Evolutionary conservation across 2,888 invertebrate genomes (phyloP).

Genomic region (Bimastos eiseni): DNA sequence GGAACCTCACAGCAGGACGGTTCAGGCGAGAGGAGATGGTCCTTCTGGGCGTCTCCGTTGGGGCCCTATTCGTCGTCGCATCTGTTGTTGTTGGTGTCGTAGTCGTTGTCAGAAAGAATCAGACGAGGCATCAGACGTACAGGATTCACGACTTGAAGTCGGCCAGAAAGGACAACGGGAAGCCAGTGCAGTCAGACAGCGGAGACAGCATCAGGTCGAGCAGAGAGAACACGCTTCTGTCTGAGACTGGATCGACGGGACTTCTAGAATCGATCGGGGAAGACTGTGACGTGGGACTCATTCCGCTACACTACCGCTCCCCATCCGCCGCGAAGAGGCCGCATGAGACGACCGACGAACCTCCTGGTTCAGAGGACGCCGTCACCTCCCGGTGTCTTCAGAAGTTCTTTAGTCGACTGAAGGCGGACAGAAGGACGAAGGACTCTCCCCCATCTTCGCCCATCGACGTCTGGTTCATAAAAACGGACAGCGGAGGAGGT

Average conservation of each 20-base stretch:
- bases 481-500: neutral
- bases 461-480: slow-evolving; percentile 17
- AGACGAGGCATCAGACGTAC: neutral
- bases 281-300: neutral
- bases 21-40: neutral
- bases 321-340: neutral
- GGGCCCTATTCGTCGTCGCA: neutral
- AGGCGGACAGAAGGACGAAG: neutral
- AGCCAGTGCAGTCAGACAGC: neutral
- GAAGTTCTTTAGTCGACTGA: slow-evolving; percentile 13
- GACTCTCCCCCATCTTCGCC: neutral
- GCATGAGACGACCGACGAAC: neutral
- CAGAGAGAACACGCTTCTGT: neutral
- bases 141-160: neutral
- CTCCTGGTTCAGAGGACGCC: neutral
- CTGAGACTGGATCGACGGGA: neutral
- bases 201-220: neutral
- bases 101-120: neutral
- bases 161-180: neutral
- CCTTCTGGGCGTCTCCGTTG: neutral
- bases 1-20: neutral
- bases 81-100: neutral
- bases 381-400: neutral
- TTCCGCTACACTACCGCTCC: neutral
- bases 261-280: neutral